Evolutionary conservation across 2,797 vertebrate genomes (phyloP).

Genomic region (Loriculus beryllinus): DNA sequence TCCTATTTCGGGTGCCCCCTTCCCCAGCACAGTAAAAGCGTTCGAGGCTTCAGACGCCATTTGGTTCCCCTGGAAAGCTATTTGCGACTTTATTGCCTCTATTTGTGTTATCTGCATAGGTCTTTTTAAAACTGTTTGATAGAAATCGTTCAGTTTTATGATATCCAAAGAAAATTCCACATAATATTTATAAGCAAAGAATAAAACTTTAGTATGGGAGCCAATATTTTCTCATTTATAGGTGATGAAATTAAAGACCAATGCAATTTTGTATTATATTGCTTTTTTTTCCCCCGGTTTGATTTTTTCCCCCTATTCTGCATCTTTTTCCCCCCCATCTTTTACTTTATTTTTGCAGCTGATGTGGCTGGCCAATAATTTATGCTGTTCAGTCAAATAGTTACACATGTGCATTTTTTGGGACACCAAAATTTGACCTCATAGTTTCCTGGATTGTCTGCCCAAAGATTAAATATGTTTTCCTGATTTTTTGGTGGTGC

Average conservation of each 20-base stretch:
- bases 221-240: constrained; percentile 80
- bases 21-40: neutral
- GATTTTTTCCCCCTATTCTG: neutral
- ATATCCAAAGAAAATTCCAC: constrained; percentile 78
- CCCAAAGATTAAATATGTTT: neutral
- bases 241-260: constrained; percentile 79
- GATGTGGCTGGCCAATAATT: neutral
- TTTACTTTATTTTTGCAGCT: constrained; percentile 36
- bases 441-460: neutral
- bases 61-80: constrained; percentile 75
- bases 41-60: constrained; percentile 51
- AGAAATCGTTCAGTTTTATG: constrained; percentile 79
- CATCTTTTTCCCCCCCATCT: neutral
- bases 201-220: constrained; percentile 80
- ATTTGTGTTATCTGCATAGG: constrained; percentile 81
- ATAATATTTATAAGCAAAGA: constrained; percentile 77
- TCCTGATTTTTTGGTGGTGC: neutral
- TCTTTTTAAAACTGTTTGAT: constrained; percentile 76
- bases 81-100: constrained; percentile 78
- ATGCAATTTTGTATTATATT: constrained; percentile 69
- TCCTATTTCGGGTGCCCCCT: neutral
- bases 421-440: neutral
- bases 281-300: neutral
- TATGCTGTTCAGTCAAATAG: neutral
- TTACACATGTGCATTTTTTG: neutral